These are phyloP conservation scores for Ruditapes philippinarum DNA, from an alignment of 1,140 invertebrate genomes.

Conservation along the genomic window DNA sequence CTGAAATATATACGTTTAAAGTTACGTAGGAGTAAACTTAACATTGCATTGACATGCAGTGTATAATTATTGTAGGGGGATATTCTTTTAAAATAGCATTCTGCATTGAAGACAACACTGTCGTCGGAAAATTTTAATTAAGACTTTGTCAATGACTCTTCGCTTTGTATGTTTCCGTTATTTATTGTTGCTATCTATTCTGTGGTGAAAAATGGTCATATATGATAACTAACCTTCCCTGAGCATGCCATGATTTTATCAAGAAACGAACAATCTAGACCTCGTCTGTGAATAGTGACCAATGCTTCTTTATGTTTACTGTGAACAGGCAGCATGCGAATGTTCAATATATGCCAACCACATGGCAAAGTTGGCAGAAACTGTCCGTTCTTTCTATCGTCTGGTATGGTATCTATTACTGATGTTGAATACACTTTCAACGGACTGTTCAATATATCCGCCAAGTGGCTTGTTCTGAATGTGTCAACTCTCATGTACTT, in stretches of 20 bases:
- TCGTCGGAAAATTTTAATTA: no score
- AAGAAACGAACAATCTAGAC: conserved; percentile 53
- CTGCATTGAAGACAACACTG: no score
- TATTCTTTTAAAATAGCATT: no score
- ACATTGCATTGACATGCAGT: no score
- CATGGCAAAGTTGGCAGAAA: conserved; percentile 86
- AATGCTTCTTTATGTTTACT: conserved; percentile 20
- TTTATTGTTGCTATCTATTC: no score
- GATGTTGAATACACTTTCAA: conserved; percentile 25
- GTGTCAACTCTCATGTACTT: neutral
- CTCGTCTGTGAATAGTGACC: conserved; percentile 60
- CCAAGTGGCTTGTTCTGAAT: neutral
- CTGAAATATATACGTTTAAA: conserved; percentile 25
- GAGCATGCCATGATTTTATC: neutral
- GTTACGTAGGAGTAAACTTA: no score
- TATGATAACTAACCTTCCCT: conserved; percentile 1
- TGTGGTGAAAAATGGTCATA: no score
- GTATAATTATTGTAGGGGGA: no score
- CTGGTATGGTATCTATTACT: neutral
- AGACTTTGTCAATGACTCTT: no score
- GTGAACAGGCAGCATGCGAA: conserved; percentile 43
- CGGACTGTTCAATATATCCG: neutral
- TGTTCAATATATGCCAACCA: conserved; percentile 74
- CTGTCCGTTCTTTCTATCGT: neutral
- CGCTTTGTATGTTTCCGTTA: no score